Evolutionary conservation across 2,113 vertebrate species (phyloP).

Genomic region (Vulpes vulpes): DNA sequence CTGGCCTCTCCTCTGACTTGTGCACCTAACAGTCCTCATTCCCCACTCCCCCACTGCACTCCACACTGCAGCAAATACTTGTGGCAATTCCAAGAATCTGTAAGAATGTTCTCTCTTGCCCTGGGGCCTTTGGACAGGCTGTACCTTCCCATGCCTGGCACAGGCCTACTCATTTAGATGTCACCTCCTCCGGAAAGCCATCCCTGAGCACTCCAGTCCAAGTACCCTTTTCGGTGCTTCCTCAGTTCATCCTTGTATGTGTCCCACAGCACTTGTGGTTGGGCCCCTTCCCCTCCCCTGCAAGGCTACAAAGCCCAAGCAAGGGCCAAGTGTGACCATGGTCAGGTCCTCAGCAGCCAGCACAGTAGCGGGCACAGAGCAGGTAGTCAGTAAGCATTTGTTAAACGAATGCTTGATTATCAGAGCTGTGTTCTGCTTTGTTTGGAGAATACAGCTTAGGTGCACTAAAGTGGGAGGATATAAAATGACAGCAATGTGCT

Average conservation of each 20-base stretch:
- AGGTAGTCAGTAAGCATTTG: neutral
- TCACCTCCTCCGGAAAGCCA: slow-evolving; percentile 44
- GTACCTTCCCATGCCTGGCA: neutral
- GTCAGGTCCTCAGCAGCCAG: neutral
- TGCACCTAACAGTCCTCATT: neutral
- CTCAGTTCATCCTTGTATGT: neutral
- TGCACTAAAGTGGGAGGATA: neutral
- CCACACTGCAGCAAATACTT: neutral
- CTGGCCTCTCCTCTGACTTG: neutral
- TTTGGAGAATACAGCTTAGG: neutral
- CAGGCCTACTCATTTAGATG: neutral
- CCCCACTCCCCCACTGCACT: neutral
- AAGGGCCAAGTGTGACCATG: neutral
- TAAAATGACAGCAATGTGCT: neutral
- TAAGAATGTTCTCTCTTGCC: neutral
- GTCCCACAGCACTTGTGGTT: neutral
- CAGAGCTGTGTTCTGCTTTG: neutral
- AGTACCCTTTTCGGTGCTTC: neutral
- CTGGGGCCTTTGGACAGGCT: neutral
- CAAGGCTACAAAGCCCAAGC: neutral
- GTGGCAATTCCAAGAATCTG: slow-evolving; percentile 15
- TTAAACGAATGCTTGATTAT: neutral
- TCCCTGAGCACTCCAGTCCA: neutral
- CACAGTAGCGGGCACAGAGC: neutral
- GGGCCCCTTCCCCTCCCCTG: neutral